Percentiles rank a stretch among this genome's conserved stretches.
Evolutionary conservation across 2,113 vertebrate genomes (phyloP).

Genomic region (Bambusicola thoracicus): DNA sequence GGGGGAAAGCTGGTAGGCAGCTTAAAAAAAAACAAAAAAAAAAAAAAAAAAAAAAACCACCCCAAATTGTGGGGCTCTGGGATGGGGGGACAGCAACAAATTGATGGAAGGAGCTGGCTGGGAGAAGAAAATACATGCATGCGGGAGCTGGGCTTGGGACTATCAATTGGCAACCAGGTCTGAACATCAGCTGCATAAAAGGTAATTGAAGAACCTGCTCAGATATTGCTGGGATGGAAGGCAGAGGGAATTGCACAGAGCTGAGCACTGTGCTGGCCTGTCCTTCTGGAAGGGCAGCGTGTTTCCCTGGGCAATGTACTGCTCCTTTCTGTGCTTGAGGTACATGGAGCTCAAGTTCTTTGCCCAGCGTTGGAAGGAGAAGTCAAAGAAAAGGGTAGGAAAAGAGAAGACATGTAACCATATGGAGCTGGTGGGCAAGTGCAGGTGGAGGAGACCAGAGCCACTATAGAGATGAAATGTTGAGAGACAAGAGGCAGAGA

Average conservation of each 20-base stretch:
- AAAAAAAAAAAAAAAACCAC: no score
- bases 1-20: not conserved
- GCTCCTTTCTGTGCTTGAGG: not conserved
- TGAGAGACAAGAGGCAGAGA: not conserved
- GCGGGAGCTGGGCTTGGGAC: not conserved
- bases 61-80: not conserved
- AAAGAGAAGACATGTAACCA: not conserved
- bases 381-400: not conserved
- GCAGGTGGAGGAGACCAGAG: not conserved
- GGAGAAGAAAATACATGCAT: not conserved
- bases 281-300: not conserved
- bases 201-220: slow-evolving; percentile 10
- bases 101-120: not conserved
- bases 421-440: not conserved
- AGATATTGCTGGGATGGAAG: slow-evolving; percentile 2
- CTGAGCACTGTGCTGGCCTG: not conserved
- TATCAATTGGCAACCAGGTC: slow-evolving; percentile 29
- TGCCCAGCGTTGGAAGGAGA: not conserved
- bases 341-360: not conserved
- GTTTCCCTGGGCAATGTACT: accelerated
- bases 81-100: not conserved
- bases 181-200: slow-evolving; percentile 29
- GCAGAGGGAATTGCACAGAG: not conserved
- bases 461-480: no score
- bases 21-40: not conserved